A percentile compares a stretch with the other conserved stretches of the same genome.
phyloP scores from a whole-genome alignment of 2,888 invertebrate genomes.

The Tetanocera ferruginea region DNA sequence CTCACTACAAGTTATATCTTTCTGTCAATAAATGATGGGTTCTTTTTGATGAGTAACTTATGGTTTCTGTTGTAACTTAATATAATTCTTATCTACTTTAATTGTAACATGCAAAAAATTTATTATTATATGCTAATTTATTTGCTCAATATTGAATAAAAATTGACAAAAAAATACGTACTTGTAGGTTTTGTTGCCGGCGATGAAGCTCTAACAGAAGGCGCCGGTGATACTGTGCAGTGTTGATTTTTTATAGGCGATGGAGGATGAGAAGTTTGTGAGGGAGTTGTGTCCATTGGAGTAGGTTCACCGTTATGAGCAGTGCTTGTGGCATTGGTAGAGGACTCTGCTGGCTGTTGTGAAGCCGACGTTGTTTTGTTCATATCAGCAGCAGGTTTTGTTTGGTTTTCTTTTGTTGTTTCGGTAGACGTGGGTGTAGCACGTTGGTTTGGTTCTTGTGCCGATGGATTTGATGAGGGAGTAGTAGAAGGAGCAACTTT shows the following conservation, averaged over 20 bases:
- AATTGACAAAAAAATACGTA: too few species aligned
- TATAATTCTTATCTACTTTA: too few species aligned
- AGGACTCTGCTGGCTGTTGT: constrained; percentile 38
- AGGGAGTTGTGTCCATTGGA: constrained; percentile 21
- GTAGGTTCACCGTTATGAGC: constrained; percentile 4
- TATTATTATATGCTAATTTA: too few species aligned
- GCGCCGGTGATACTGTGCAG: background rate
- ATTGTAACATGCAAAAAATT: too few species aligned
- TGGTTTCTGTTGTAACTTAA: too few species aligned
- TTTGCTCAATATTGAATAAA: too few species aligned
- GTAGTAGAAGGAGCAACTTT: constrained; percentile 35
- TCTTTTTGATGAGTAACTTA: too few species aligned
- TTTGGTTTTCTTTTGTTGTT: constrained; percentile 17
- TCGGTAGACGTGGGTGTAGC: constrained; percentile 24
- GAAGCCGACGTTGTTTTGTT: constrained; percentile 1
- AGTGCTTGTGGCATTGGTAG: background rate
- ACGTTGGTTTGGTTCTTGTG: constrained; percentile 26
- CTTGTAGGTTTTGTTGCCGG: constrained; percentile 31
- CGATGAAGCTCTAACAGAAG: constrained; percentile 1
- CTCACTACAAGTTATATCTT: too few species aligned
- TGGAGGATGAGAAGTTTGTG: constrained; percentile 19
- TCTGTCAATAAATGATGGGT: too few species aligned
- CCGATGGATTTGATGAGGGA: constrained; percentile 27
- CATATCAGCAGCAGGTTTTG: background rate
- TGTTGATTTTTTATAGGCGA: constrained; percentile 11